Evolutionary conservation across 30 jellyfish, hydroid and myxozoan genomes (phyloP).

Genomic region (Haliclystus octoradiatus): DNA sequence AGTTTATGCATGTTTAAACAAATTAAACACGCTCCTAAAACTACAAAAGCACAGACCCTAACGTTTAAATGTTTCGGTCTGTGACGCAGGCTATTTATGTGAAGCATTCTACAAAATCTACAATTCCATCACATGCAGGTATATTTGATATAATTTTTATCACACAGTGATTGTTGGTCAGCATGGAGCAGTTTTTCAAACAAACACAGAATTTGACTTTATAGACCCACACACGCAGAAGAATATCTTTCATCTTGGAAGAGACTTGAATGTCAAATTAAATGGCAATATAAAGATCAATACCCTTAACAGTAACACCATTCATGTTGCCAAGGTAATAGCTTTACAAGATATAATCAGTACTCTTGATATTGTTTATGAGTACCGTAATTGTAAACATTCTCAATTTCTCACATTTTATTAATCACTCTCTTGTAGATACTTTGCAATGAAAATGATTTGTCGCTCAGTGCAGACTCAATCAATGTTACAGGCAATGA

Average conservation of each 20-base stretch:
- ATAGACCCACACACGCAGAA: constrained; percentile 33
- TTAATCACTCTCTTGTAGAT: constrained; percentile 4
- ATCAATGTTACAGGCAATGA: constrained; percentile 63
- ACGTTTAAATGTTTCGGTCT: too few species aligned
- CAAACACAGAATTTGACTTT: constrained; percentile 33
- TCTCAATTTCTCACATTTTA: not conserved
- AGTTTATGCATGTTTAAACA: too few species aligned
- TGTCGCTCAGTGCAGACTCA: constrained; percentile 20
- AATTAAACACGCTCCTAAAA: too few species aligned
- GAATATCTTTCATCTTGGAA: constrained; percentile 25
- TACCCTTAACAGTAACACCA: constrained; percentile 33
- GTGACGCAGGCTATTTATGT: too few species aligned
- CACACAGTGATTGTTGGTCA: constrained; percentile 72
- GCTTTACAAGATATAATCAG: too few species aligned
- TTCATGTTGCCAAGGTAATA: constrained; percentile 41
- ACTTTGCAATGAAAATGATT: constrained; percentile 34
- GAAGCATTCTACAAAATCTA: too few species aligned
- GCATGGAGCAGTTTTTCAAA: constrained; percentile 35
- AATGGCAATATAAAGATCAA: constrained; percentile 36
- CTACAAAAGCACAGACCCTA: too few species aligned
- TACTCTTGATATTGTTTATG: not conserved
- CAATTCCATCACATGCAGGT: too few species aligned
- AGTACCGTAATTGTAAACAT: not conserved
- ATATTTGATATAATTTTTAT: too few species aligned
- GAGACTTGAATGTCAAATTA: constrained; percentile 13